Percentiles rank a stretch among this genome's conserved stretches.
Conservation (phyloP, 2,888 invertebrate species). For the Schizotus pectinicornis region DNA sequence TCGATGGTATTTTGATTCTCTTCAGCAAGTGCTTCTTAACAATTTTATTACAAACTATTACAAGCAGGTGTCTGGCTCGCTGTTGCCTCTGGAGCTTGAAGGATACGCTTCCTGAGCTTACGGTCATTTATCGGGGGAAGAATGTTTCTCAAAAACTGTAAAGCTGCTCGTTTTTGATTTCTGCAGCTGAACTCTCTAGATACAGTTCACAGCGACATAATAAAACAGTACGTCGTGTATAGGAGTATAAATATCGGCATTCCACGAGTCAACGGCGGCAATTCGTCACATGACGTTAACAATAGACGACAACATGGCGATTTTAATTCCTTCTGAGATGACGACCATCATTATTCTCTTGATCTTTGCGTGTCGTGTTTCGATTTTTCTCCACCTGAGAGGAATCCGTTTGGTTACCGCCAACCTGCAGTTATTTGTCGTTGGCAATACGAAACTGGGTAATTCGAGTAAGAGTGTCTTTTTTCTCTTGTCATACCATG, state of each 20-base stretch:
- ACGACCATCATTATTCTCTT: not conserved
- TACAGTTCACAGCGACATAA: conserved; percentile 2
- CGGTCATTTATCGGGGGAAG: too few species aligned
- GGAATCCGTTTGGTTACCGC: not conserved
- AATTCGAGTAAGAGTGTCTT: too few species aligned
- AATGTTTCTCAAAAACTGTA: not conserved
- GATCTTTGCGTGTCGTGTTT: not conserved
- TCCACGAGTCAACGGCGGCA: conserved; percentile 27
- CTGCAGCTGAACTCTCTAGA: not conserved
- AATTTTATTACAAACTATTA: too few species aligned
- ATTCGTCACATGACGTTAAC: conserved; percentile 30
- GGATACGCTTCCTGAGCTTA: too few species aligned
- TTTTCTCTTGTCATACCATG: not conserved
- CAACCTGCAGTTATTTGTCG: not conserved
- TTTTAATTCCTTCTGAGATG: conserved; percentile 11
- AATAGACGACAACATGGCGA: conserved; percentile 17
- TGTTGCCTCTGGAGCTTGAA: too few species aligned
- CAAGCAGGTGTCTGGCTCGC: too few species aligned
- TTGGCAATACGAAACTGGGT: too few species aligned
- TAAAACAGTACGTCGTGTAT: conserved; percentile 16
- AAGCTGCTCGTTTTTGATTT: not conserved
- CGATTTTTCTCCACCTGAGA: conserved; percentile 1
- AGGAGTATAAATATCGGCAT: conserved; percentile 30
- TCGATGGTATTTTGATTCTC: too few species aligned
- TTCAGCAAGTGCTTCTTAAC: too few species aligned